Evolutionary conservation across 37 sponge, comb jelly and placozoan genomes (phyloP), one percentile per base, ranked within the genome.

Genomic region (Oopsacas minuta): DNA sequence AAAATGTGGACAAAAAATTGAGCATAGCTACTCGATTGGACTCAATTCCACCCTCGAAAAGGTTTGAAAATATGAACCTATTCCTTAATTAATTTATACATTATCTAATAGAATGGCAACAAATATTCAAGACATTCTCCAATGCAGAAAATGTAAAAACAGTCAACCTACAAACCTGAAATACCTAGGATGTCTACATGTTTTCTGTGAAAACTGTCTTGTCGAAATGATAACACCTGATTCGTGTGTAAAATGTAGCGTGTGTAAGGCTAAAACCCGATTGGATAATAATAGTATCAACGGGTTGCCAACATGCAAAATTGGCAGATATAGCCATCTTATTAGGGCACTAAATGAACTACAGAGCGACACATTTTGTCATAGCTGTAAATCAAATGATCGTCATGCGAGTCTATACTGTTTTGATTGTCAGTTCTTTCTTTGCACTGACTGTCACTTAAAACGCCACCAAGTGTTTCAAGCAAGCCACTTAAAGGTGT

Each of bases 101-200:
- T n/a, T n/a, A n/a, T n/a, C n/a, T n/a, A n/a, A n/a, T n/a, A 61
- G 75, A 61, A 61, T 61, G 75, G 75, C 75, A 10, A 61, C 28
- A 32, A 61, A 61, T 34, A 61, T 5, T 10, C 22, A 3, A 12
- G 75, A 61, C 22, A 61, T 25, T 25, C 20, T 61, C 75, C 5
- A 3, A 7, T 61, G 75, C 28, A 3, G 30, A 34, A 61, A 61
- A 61, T 61, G 75, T 34, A 10, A 61, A 25, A 10, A 61, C 22
- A n/a, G 5, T n/a, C 22, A 32, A 10, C 7, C 75, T 5, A n/a
- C 30, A 61, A 34, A n/a, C 28, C 1, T 12, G 32, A 61, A 61
- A 61, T 61, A 61, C 22, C 75, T 61, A 25, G 75, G 75, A 10
- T 61, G 75, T 61, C 75, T 61, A 25, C 75, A 61, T 34, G 22